Evolutionary conservation across 2,888 invertebrate genomes (phyloP), one percentile per base, ranked within the genome.

Genomic region (Caenorhabditis sulstoni): DNA sequence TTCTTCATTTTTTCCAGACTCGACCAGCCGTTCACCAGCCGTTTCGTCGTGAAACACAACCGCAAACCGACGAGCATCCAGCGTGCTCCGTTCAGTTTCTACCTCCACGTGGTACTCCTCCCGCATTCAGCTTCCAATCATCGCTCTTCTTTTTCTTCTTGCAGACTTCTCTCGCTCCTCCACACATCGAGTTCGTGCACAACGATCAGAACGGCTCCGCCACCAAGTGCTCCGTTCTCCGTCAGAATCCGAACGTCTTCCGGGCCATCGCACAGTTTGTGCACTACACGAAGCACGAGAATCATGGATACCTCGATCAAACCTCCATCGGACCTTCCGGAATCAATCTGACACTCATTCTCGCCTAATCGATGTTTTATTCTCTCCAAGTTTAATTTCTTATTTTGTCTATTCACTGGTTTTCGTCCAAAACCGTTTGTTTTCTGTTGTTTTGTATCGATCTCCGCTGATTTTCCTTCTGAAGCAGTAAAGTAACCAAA

Each of bases 1-100:
- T n/a, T n/a, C n/a, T n/a, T n/a, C n/a, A 29, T 29, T 29, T 29
- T 29, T 73, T 73, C 23, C 65, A 78, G 83, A 22, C 62, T 83
- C 35, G 79, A 79, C 57, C 79, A 83, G 53, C 83, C 83, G 14
- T 83, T 83, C 70, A 73, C 83, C 14, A 67, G 78, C 12, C 59
- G 74, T 20, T 83, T 70, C 73, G 67, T 67, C 16, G 70, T 83
- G n/a, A 83, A 70, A 39, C 44, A 44, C 12, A 79, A 81, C 12
- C 70, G 73, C 12, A 83, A 83, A 44, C 80, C 83, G 20, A 47
- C 50, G 1, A 23, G 71, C 11, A 53, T 67, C 12, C 81, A 80
- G n/a, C 49, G 50, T 39, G 41, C 78, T 22, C 64, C 80, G 22
- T 76, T 62, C 70, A 77, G 67, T 44, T 81, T 81, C 62, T 81